phyloP scores from a whole-genome alignment of 2,113 vertebrate species.

The Halcyon senegalensis region DNA sequence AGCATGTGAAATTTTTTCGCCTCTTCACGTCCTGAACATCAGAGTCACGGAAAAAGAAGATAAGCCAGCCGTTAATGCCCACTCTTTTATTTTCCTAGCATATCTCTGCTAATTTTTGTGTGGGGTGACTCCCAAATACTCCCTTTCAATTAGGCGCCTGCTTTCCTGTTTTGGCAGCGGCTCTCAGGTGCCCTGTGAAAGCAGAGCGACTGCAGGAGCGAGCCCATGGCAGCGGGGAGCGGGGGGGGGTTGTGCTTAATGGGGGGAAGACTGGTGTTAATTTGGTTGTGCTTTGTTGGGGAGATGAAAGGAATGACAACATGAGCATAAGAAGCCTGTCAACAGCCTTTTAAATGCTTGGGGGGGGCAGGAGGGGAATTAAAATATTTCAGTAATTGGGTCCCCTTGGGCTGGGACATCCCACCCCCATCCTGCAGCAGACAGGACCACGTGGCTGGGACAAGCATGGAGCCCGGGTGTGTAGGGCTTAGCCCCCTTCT shows the following conservation, averaged over 20 bases:
- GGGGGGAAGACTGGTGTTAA: not conserved
- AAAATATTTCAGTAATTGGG: not conserved
- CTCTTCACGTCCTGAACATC: not conserved
- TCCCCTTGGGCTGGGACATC: not conserved
- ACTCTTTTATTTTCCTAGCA: constrained; percentile 63
- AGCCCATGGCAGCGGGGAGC: not conserved
- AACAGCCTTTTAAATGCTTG: not conserved
- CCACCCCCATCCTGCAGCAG: not conserved
- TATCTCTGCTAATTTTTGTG: constrained; percentile 67
- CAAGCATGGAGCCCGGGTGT: rapidly evolving
- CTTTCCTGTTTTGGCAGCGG: constrained; percentile 74
- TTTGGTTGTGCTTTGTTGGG: not conserved
- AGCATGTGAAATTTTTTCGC: constrained; percentile 30
- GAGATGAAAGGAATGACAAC: not conserved
- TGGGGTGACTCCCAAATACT: constrained; percentile 64
- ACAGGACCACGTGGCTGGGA: not conserved
- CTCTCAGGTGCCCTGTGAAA: constrained; percentile 64
- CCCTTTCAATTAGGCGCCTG: constrained; percentile 63
- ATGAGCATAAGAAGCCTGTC: not conserved
- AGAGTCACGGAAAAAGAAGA: constrained; percentile 62
- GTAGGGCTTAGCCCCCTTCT: not conserved
- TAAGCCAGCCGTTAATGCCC: not conserved
- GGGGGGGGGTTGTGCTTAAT: not conserved
- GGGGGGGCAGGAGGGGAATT: too few relatives aligned
- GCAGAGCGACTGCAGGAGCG: not conserved